These are phyloP conservation scores for Tetheella fluctuosa DNA, from an alignment of 2,888 invertebrate species.

Conservation along the genomic window DNA sequence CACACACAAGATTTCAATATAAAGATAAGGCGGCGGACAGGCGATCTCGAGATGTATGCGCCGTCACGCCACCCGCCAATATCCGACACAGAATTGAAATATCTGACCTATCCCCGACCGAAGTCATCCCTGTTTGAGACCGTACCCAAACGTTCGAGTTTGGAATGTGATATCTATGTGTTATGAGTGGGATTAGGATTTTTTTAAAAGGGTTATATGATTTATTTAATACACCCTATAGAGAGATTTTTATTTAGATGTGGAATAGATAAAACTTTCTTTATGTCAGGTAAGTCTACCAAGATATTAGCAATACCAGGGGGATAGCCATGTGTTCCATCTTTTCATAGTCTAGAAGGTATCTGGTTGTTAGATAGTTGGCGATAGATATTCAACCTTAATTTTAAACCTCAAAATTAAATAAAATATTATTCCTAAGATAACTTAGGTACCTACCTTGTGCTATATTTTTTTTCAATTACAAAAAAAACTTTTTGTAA, in stretches of 20 bases:
- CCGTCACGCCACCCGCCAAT: constrained; percentile 78
- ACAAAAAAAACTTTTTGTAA: too few species aligned
- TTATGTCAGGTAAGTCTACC: too few species aligned
- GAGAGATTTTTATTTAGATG: not conserved
- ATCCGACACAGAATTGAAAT: constrained; percentile 83
- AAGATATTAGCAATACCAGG: too few species aligned
- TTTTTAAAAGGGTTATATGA: not conserved
- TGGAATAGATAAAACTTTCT: too few species aligned
- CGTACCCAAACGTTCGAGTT: constrained; percentile 23
- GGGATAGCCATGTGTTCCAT: too few species aligned
- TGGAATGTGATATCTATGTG: constrained; percentile 37
- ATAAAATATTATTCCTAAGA: too few species aligned
- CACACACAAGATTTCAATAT: constrained; percentile 77
- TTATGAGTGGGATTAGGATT: constrained; percentile 18
- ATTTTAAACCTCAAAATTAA: too few species aligned
- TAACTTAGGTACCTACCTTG: too few species aligned
- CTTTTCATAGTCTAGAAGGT: too few species aligned
- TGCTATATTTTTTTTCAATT: too few species aligned
- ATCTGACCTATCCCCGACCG: constrained; percentile 69
- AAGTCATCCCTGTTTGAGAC: constrained; percentile 10
- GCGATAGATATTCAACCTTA: too few species aligned
- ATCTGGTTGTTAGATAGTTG: too few species aligned
- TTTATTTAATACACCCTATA: not conserved
- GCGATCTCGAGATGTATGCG: constrained; percentile 76
- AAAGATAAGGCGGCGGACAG: constrained; percentile 65